Conservation (phyloP, 2,113 vertebrate species). For the Porphyrio hochstetteri region DNA sequence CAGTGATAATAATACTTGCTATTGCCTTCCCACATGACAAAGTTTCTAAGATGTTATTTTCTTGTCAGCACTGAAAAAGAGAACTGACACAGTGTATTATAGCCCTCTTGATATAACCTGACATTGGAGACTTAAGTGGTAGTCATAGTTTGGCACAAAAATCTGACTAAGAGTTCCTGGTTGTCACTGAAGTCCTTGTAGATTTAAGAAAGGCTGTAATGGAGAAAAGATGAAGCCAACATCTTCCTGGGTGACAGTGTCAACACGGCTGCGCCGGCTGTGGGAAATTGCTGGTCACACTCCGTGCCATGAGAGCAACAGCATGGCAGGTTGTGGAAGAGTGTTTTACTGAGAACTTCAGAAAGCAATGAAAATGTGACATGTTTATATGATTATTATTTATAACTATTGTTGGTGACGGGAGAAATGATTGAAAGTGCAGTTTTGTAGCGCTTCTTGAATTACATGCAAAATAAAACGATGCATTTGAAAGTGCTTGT, state of each 20-base stretch:
- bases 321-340: background rate
- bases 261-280: accelerated
- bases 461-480: background rate
- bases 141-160: background rate
- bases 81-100: background rate
- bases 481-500: slow-evolving; percentile 46
- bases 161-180: background rate
- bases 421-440: slow-evolving; percentile 31
- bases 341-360: slow-evolving; percentile 25
- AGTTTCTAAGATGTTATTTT: background rate
- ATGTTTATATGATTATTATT: slow-evolving; percentile 25
- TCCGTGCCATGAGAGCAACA: background rate
- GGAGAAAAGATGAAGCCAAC: background rate
- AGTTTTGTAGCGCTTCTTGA: background rate
- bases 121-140: background rate
- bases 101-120: background rate
- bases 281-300: accelerated
- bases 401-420: slow-evolving; percentile 14
- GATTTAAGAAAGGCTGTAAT: background rate
- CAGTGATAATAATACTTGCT: background rate
- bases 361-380: background rate
- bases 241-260: background rate
- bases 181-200: background rate
- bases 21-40: background rate
- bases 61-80: background rate